These are phyloP conservation scores for Myotis vivesi DNA, from an alignment of 2,797 vertebrate species.

Conservation along the genomic window DNA sequence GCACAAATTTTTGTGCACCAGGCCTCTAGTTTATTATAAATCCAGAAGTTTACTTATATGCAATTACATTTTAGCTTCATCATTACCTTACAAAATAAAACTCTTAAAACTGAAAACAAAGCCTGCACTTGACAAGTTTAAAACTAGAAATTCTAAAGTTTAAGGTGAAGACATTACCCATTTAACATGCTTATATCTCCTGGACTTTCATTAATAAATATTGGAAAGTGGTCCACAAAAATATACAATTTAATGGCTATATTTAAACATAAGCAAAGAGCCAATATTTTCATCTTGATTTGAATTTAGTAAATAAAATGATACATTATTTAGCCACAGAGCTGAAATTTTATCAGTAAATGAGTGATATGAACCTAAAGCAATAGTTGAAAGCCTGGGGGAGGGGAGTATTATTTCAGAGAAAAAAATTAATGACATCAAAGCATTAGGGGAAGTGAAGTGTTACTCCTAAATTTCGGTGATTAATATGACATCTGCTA, in stretches of 20 bases:
- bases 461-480: background rate
- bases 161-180: slow-evolving; percentile 24
- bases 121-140: background rate
- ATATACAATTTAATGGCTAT: background rate
- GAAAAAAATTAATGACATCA: slow-evolving; percentile 1
- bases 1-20: too few species aligned
- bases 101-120: slow-evolving; percentile 31
- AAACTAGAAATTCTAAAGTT: slow-evolving; percentile 44
- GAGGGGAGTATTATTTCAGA: background rate
- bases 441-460: slow-evolving; percentile 18
- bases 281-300: slow-evolving; percentile 14
- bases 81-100: background rate
- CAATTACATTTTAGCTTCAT: slow-evolving; percentile 47
- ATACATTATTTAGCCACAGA: background rate
- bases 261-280: slow-evolving; percentile 16
- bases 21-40: background rate
- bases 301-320: slow-evolving; percentile 30
- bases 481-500: background rate
- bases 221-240: background rate
- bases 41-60: background rate
- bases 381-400: background rate
- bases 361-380: slow-evolving; percentile 28
- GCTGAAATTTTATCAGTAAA: slow-evolving; percentile 21
- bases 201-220: background rate
- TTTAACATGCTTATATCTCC: background rate